These are phyloP conservation scores for Micropoecilia bifurca DNA, from an alignment of 2,797 vertebrate genomes.

Conservation along the genomic window DNA sequence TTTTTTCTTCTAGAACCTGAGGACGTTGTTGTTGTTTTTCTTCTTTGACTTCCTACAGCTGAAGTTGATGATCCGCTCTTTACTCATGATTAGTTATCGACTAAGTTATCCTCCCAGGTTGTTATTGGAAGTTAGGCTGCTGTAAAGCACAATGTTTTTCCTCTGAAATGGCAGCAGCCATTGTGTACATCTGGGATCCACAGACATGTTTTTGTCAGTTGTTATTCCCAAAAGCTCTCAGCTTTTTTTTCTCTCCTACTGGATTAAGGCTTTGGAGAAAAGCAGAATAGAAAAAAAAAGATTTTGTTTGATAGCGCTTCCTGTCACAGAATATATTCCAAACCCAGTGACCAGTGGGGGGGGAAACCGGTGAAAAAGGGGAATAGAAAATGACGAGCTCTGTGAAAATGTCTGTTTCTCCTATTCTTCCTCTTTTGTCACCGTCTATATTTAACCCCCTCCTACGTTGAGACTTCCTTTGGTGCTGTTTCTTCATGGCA, in stretches of 20 bases:
- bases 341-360: slow-evolving; percentile 63
- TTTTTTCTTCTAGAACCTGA: slow-evolving; percentile 8
- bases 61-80: slow-evolving; percentile 17
- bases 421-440: slow-evolving; percentile 64
- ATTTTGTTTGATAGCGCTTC: slow-evolving; percentile 76
- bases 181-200: slow-evolving; percentile 48
- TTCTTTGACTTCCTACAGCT: slow-evolving; percentile 36
- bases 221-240: slow-evolving; percentile 41
- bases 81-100: neutral
- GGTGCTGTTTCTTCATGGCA: slow-evolving; percentile 11
- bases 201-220: slow-evolving; percentile 50
- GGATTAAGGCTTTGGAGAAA: slow-evolving; percentile 85
- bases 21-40: slow-evolving; percentile 5
- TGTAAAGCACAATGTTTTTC: slow-evolving; percentile 23
- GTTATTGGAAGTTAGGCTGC: slow-evolving; percentile 2
- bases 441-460: slow-evolving; percentile 52
- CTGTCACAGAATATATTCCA: slow-evolving; percentile 88
- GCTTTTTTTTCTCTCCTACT: slow-evolving; percentile 37
- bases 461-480: slow-evolving; percentile 50
- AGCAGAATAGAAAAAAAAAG: slow-evolving; percentile 68
- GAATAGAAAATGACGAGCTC: slow-evolving; percentile 65
- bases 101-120: slow-evolving; percentile 7
- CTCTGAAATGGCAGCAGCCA: slow-evolving; percentile 7
- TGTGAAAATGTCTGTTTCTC: slow-evolving; percentile 71
- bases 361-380: slow-evolving; percentile 57